These are phyloP conservation scores for Stegostoma tigrinum DNA, from an alignment of 2,113 vertebrate species.

Conservation along the genomic window DNA sequence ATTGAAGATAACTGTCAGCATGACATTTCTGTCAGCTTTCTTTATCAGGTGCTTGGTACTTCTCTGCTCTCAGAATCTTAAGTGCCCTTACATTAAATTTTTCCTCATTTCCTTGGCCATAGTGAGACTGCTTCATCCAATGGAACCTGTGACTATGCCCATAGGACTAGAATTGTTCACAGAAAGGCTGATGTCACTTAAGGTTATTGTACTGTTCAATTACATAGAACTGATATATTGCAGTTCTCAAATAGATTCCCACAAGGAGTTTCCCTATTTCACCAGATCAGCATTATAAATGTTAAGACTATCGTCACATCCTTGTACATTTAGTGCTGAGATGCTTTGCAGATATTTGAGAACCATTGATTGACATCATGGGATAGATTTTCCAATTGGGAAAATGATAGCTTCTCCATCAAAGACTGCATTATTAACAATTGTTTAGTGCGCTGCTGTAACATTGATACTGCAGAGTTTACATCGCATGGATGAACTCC, in stretches of 20 bases:
- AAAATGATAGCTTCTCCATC: not conserved
- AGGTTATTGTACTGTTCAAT: not conserved
- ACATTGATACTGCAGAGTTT: not conserved
- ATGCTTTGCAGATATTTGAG: slow-evolving; percentile 8
- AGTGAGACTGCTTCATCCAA: not conserved
- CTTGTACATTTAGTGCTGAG: not conserved
- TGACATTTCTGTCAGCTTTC: not conserved
- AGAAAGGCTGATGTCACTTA: not conserved
- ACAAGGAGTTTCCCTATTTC: not conserved
- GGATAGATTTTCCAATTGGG: not conserved
- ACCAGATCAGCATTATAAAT: not conserved
- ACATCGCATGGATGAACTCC: not conserved
- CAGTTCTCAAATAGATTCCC: not conserved
- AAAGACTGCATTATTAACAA: not conserved
- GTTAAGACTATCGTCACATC: not conserved
- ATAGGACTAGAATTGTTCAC: not conserved
- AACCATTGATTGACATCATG: not conserved
- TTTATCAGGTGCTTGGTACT: not conserved
- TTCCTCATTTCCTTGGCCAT: not conserved
- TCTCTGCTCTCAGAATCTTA: not conserved
- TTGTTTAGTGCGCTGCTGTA: not conserved
- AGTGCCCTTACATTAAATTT: not conserved
- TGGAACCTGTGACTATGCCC: not conserved
- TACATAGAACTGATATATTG: not conserved
- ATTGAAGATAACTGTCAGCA: not conserved